Evolutionary conservation across 1,140 invertebrate genomes (phyloP), one percentile per base, ranked within the genome.

Genomic region (Papilio machaon): DNA sequence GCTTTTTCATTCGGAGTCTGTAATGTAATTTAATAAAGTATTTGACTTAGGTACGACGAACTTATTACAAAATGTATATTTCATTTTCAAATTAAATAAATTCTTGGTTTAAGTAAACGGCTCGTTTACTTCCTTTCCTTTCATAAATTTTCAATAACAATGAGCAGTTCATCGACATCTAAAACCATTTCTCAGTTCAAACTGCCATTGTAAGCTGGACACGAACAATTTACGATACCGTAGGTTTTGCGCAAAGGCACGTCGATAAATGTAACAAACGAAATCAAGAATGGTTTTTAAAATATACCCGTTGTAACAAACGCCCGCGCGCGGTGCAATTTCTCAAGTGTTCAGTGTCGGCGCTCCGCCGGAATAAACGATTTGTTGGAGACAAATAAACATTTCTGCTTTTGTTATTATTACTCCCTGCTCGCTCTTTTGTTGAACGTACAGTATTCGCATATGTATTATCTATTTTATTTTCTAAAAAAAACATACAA

Each of bases 351-450:
- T 87, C 88, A 84, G 81, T 82, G 85, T 85, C 80, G 84, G 83
- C 84, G 84, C 90, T 89, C 84, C 81, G 85, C 85, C 76, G 81
- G 82, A 88, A 90, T 89, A 88, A 90, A 87, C 87, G 87, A 87
- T 89, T 86, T 88, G 83, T 79, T 84, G 81, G 78, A 87, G 83
- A 86, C 84, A 89, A 89, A 87, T 86, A 89, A 88, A 87, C 84
- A 88, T 86, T 85, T 87, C 76, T 82, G 70, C 77, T 80, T 81
- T 85, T 84, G 84, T 86, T 87, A 85, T 86, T 87, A 85, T 86
- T 82, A 79, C 54, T 79, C 78, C 80, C 80, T 70, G 84, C 85
- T 86, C 85, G 83, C 79, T 83, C 77, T 84, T 87, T 79, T 64
- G 47, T 60, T 19, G 43, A 52, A 75, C 47, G 47, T 75, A 75